Percentiles rank a stretch among this genome's conserved stretches.
Evolutionary conservation across 2,888 invertebrate species (phyloP).

Genomic region (Philhelius pedissequus): DNA sequence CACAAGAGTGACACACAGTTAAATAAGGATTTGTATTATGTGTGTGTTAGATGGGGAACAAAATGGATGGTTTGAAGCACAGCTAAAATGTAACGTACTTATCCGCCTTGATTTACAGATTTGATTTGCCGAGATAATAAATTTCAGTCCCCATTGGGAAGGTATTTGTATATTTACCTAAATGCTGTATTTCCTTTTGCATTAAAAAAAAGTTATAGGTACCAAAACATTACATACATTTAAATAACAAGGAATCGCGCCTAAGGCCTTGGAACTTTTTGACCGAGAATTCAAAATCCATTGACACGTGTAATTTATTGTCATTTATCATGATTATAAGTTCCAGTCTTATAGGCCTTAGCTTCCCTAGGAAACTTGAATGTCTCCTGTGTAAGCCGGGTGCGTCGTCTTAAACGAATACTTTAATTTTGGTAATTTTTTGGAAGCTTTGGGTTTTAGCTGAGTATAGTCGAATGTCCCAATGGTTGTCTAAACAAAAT

Average conservation of each 20-base stretch:
- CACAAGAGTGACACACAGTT: constrained; percentile 47
- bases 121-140: constrained; percentile 23
- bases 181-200: not conserved
- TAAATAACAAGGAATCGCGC: not conserved
- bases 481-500: too few species aligned
- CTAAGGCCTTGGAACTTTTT: constrained; percentile 1
- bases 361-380: too few species aligned
- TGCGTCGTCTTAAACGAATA: too few species aligned
- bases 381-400: too few species aligned
- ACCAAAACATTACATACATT: not conserved
- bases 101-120: constrained; percentile 50
- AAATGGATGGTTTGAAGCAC: not conserved
- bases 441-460: too few species aligned
- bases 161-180: too few species aligned
- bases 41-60: constrained; percentile 26
- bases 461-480: too few species aligned
- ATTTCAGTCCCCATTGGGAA: constrained; percentile 1
- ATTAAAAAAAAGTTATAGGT: not conserved
- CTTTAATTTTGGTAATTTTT: too few species aligned
- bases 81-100: constrained; percentile 21
- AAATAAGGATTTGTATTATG: constrained; percentile 44
- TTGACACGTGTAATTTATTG: constrained; percentile 47
- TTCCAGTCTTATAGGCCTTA: not conserved
- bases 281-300: constrained; percentile 37
- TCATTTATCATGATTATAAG: constrained; percentile 41